Percentiles rank a stretch among this genome's conserved stretches.
phyloP scores from a whole-genome alignment of 92 coral and sea anemone species.

The Zoanthus gigantus region DNA sequence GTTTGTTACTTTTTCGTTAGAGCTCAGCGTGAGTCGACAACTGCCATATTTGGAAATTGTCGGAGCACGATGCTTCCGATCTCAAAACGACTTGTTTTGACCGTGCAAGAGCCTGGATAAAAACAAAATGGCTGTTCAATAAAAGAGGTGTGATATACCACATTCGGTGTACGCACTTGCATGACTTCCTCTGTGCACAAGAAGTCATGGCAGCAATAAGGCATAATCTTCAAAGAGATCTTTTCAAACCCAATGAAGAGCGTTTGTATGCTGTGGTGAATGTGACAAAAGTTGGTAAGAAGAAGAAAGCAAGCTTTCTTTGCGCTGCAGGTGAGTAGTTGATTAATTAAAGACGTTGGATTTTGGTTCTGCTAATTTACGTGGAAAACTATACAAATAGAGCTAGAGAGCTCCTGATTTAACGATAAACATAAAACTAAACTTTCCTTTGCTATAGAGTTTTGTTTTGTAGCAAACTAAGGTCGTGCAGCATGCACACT shows the following conservation, averaged over 20 bases:
- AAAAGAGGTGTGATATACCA: not conserved
- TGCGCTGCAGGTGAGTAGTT: slow-evolving; percentile 89
- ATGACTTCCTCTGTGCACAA: not conserved
- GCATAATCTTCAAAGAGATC: slow-evolving; percentile 93
- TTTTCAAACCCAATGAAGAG: slow-evolving; percentile 96
- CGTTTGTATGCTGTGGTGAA: slow-evolving; percentile 92
- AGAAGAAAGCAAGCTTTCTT: slow-evolving; percentile 96
- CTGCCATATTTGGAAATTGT: slow-evolving; percentile 31
- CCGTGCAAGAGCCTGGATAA: slow-evolving; percentile 38
- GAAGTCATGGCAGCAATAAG: slow-evolving; percentile 94
- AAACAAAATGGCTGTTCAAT: slow-evolving; percentile 53
- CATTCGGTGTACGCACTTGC: not conserved
- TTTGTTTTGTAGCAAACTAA: too few relatives aligned
- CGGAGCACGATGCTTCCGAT: slow-evolving; percentile 10
- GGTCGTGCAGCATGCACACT: too few relatives aligned
- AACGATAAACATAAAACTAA: too few relatives aligned
- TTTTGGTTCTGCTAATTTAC: too few relatives aligned
- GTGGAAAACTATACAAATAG: too few relatives aligned
- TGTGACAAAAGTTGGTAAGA: slow-evolving; percentile 96
- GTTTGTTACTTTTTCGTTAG: slow-evolving; percentile 14
- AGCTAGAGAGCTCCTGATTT: too few relatives aligned
- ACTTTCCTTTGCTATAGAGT: too few relatives aligned
- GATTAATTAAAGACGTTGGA: too few relatives aligned
- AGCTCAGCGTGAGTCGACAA: not conserved
- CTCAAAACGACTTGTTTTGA: not conserved